These are phyloP conservation scores for Noctua fimbriata DNA, from an alignment of 2,888 invertebrate species.

Conservation along the genomic window DNA sequence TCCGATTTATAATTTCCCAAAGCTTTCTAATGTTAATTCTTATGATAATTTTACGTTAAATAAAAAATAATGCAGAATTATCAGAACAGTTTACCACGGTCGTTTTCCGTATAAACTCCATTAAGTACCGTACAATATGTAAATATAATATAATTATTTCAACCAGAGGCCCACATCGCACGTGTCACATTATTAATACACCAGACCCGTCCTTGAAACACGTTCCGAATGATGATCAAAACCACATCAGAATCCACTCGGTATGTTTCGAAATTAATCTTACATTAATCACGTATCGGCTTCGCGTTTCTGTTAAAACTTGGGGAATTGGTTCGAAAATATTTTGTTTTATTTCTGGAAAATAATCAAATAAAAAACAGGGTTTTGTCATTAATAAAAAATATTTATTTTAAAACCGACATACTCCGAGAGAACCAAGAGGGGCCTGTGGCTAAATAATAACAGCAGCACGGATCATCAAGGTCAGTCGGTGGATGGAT, in stretches of 20 bases:
- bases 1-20: too few species aligned
- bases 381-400: neutral
- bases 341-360: neutral
- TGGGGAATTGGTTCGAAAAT: neutral
- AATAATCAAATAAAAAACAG: neutral
- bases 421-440: neutral
- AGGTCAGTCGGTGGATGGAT: too few species aligned
- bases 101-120: neutral
- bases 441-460: too few species aligned
- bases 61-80: neutral
- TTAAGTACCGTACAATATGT: neutral
- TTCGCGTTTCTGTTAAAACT: neutral
- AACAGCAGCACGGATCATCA: too few species aligned
- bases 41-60: neutral
- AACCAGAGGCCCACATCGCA: neutral
- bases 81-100: neutral
- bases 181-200: conserved; percentile 21
- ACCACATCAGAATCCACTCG: conserved; percentile 20
- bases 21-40: neutral
- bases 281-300: conserved; percentile 11
- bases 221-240: conserved; percentile 37
- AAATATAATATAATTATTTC: conserved; percentile 11
- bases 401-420: neutral
- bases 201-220: conserved; percentile 16
- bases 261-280: conserved; percentile 26